These are phyloP conservation scores for Thinocorus orbignyianus DNA, from an alignment of 2,113 vertebrate species.

Conservation along the genomic window DNA sequence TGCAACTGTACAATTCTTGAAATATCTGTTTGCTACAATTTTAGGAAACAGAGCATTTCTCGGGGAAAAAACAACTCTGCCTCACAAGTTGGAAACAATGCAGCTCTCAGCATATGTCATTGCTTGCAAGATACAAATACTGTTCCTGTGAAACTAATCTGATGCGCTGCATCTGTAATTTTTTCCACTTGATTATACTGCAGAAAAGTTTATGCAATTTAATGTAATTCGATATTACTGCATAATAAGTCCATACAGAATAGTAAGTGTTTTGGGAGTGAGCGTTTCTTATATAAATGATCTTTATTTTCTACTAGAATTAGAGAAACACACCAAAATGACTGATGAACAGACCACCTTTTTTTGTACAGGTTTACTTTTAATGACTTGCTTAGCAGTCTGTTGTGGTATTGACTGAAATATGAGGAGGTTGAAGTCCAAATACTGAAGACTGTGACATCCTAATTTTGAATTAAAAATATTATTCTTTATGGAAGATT, in stretches of 20 bases:
- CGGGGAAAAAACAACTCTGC: background rate
- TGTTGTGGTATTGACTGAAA: background rate
- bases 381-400: background rate
- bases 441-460: background rate
- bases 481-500: background rate
- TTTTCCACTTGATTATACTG: slow-evolving; percentile 16
- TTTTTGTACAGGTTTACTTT: background rate
- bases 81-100: background rate
- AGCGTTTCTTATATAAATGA: background rate
- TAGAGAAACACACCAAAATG: background rate
- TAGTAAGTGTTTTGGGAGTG: background rate
- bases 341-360: accelerated
- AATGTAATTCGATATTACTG: slow-evolving; percentile 16
- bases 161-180: background rate
- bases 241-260: background rate
- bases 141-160: slow-evolving; percentile 22
- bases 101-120: background rate
- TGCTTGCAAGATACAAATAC: slow-evolving; percentile 2
- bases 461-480: background rate
- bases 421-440: background rate
- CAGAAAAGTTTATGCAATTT: slow-evolving; percentile 24
- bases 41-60: slow-evolving; percentile 7
- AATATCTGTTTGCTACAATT: slow-evolving; percentile 16
- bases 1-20: slow-evolving; percentile 1
- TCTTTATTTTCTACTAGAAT: background rate